phyloP scores from a whole-genome alignment of 2,888 invertebrate species.

The Ochropacha duplaris region DNA sequence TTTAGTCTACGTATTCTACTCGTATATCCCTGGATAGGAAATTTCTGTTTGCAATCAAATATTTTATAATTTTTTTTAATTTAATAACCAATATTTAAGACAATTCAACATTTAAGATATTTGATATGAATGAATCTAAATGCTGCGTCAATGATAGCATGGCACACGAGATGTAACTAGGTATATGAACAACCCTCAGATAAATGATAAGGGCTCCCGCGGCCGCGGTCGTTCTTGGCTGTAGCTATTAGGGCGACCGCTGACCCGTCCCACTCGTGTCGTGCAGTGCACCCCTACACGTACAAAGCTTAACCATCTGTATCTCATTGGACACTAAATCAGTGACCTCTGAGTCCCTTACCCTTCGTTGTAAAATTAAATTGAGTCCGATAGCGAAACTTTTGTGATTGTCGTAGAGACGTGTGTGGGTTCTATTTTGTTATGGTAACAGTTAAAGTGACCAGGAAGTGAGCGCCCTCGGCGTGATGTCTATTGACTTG shows the following conservation, averaged over 20 bases:
- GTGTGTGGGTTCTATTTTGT: constrained; percentile 35
- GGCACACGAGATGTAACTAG: too few relatives aligned
- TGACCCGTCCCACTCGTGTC: constrained; percentile 62
- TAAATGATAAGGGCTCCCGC: constrained; percentile 28
- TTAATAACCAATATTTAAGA: too few relatives aligned
- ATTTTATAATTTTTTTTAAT: too few relatives aligned
- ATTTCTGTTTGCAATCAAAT: not conserved
- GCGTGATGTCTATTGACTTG: constrained; percentile 71
- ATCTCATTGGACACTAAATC: constrained; percentile 52
- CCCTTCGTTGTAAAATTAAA: constrained; percentile 43
- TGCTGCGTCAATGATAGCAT: too few relatives aligned
- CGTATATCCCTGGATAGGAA: not conserved
- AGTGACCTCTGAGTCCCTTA: constrained; percentile 54
- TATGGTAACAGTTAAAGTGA: constrained; percentile 51
- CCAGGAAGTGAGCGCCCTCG: constrained; percentile 63
- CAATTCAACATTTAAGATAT: too few relatives aligned
- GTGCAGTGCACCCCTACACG: constrained; percentile 55
- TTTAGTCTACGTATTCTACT: not conserved
- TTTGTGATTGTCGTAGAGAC: constrained; percentile 29
- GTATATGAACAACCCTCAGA: too few relatives aligned
- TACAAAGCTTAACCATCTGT: constrained; percentile 39
- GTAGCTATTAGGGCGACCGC: constrained; percentile 61
- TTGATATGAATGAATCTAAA: too few relatives aligned
- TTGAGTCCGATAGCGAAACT: constrained; percentile 41
- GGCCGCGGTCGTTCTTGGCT: constrained; percentile 43